These are phyloP conservation scores for Coptodon bakossiorum DNA, from an alignment of 2,113 vertebrate genomes.

Conservation along the genomic window DNA sequence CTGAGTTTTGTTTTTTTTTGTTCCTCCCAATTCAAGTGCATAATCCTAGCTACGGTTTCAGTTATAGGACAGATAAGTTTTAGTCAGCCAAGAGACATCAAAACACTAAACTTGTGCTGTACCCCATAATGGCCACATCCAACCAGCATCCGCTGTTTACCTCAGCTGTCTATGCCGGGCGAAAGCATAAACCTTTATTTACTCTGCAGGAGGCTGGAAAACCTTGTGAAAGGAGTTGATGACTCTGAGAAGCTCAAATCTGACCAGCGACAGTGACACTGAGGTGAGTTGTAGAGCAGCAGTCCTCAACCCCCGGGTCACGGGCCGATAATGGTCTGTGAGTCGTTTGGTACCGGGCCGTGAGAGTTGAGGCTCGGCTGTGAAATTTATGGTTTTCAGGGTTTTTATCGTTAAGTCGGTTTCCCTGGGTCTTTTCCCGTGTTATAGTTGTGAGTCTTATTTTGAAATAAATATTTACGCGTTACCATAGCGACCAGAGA, in stretches of 20 bases:
- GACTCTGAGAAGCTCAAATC: neutral
- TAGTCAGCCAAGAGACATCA: neutral
- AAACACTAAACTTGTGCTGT: neutral
- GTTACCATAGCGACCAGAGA: neutral
- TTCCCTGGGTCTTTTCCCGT: neutral
- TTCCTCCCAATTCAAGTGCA: neutral
- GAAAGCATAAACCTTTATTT: neutral
- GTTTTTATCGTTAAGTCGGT: neutral
- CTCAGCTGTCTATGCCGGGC: neutral
- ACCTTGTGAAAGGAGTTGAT: neutral
- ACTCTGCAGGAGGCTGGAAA: neutral
- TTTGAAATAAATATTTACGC: neutral
- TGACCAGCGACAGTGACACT: neutral
- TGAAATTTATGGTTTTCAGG: neutral
- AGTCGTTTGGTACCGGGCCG: fast-evolving
- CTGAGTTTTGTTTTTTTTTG: neutral
- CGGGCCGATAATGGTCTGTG: neutral
- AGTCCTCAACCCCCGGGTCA: neutral
- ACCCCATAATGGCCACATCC: neutral
- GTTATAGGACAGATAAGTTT: neutral
- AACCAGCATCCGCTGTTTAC: neutral
- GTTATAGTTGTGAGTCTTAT: neutral
- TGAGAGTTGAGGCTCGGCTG: neutral
- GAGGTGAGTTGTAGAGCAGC: neutral
- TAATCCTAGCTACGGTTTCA: neutral